These are phyloP conservation scores for Trachymyrmex cornetzi DNA, from an alignment of 1,140 invertebrate genomes.

Conservation along the genomic window DNA sequence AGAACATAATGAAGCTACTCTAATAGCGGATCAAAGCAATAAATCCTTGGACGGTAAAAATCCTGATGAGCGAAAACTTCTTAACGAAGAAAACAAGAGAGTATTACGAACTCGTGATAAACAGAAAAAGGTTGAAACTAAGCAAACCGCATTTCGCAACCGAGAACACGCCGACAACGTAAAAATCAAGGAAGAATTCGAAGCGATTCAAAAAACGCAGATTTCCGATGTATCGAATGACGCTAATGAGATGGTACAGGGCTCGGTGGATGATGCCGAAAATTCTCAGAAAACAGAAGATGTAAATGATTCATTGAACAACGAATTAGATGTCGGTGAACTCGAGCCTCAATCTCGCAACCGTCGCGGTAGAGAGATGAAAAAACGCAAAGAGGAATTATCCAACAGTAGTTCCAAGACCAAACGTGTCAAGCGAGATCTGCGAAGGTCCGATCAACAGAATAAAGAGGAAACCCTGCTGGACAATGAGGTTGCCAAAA, in stretches of 20 bases:
- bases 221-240: background rate
- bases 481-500: slow-evolving; percentile 85
- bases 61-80: slow-evolving; percentile 66
- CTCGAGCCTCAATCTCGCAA: slow-evolving; percentile 77
- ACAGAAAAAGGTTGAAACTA: slow-evolving; percentile 76
- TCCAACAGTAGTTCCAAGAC: slow-evolving; percentile 69
- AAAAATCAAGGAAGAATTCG: slow-evolving; percentile 55
- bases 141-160: slow-evolving; percentile 8
- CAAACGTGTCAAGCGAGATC: slow-evolving; percentile 80
- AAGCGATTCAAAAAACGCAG: slow-evolving; percentile 1
- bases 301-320: slow-evolving; percentile 40
- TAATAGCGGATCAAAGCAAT: slow-evolving; percentile 4
- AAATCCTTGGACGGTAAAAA: slow-evolving; percentile 23
- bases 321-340: slow-evolving; percentile 66
- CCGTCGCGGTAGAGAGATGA: slow-evolving; percentile 80
- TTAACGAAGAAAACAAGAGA: slow-evolving; percentile 78
- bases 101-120: slow-evolving; percentile 81
- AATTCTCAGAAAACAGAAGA: slow-evolving; percentile 41
- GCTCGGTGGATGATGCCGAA: slow-evolving; percentile 36
- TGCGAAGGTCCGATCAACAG: slow-evolving; percentile 81
- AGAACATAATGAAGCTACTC: background rate
- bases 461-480: slow-evolving; percentile 85
- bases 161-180: slow-evolving; percentile 45
- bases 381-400: slow-evolving; percentile 80
- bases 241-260: slow-evolving; percentile 19